Evolutionary conservation across 2,888 invertebrate species (phyloP), one percentile per base, ranked within the genome.

Genomic region (Tetragnatha montana): DNA sequence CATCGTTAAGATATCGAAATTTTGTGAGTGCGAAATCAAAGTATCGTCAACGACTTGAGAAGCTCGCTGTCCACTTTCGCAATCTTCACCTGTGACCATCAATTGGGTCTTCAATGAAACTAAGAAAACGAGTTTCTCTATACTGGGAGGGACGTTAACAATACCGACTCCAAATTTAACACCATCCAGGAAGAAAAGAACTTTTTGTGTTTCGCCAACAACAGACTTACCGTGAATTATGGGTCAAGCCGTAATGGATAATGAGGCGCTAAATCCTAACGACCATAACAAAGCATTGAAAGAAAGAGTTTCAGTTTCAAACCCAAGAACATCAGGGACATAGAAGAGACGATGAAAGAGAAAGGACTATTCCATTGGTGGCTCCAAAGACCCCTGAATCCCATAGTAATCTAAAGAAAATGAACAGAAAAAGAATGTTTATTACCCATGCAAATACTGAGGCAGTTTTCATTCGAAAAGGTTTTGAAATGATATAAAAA

Each of bases 401-500:
- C 82, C 73, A 35, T 35, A 35, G 19, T 70, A 51, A 22, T 76
- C 19, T 17, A 17, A 68, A 78, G 60, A 35, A 17, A 78, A 22
- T 12, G 60, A 60, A 75, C 6, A 60, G 78, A 14, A 69, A 82
- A 74, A 35, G 74, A 8, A 74, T 12, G 51, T 82, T 82, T 73
- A 73, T 82, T 82, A 82, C 60, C n/a, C 60, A 78, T 78, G 78
- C 78, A 78, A 78, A 78, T 78, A 78, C 78, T 60, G 60, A 78
- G 78, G 78, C 60, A 78, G 51, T 78, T 60, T 60, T 60, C 60
- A 51, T 78, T 12, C 51, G 78, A 22, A 78, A 17, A 17, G 21
- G 71, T 71, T 51, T 82, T 76, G 21, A 50, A 17, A 22, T 47
- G n/a, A 10, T 51, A 21, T 68, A 75, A 75, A 83, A 60, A 83